Percentiles rank a stretch among this genome's conserved stretches.
phyloP scores from a whole-genome alignment of 2,888 invertebrate genomes.

The Tenthredo mesomela region DNA sequence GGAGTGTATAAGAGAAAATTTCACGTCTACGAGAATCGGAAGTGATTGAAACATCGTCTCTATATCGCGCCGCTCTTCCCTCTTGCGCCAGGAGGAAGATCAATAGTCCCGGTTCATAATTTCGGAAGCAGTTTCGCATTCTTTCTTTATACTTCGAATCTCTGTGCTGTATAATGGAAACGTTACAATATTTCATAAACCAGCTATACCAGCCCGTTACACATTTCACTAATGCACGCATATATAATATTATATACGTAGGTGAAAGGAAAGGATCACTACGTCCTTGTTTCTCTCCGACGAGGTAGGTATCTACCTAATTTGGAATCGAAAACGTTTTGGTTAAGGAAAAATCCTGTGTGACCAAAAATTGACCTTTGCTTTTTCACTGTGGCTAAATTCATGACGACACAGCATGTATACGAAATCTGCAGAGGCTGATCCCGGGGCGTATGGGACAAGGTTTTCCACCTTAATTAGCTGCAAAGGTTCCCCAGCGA shows the following conservation, averaged over 20 bases:
- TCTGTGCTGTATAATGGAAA: background rate
- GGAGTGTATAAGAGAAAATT: slow-evolving; percentile 34
- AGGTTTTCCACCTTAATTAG: slow-evolving; percentile 9
- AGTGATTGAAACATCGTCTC: slow-evolving; percentile 39
- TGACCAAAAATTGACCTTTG: background rate
- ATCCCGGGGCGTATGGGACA: background rate
- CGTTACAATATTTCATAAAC: background rate
- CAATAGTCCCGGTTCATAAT: slow-evolving; percentile 23
- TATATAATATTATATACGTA: too few relatives aligned
- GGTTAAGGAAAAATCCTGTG: background rate
- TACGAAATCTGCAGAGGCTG: background rate
- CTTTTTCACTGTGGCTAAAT: background rate
- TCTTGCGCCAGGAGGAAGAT: slow-evolving; percentile 1
- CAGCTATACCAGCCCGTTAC: background rate
- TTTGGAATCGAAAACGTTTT: background rate
- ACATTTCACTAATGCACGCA: background rate
- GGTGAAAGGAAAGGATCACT: background rate
- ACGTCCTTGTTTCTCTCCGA: background rate
- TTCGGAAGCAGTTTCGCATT: slow-evolving; percentile 6
- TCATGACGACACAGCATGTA: background rate
- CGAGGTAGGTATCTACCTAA: too few relatives aligned
- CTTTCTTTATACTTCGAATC: background rate
- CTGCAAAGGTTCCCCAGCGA: slow-evolving; percentile 27
- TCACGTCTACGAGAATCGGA: slow-evolving; percentile 36
- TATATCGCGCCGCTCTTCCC: background rate